Conservation (phyloP, 2,797 vertebrate species). For the Neoniphon sammara region DNA sequence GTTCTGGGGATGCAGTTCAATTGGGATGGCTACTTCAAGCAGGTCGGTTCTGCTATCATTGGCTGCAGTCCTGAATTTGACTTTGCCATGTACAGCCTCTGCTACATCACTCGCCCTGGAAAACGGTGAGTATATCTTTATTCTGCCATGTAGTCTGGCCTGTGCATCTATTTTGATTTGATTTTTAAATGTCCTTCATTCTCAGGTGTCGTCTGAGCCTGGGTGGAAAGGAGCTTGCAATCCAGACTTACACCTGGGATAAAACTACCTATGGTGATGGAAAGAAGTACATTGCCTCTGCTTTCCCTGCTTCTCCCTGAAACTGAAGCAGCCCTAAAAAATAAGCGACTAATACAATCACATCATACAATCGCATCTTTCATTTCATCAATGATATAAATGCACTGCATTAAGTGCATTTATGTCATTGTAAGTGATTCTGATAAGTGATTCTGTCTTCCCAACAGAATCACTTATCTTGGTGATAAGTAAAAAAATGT, state of each 20-base stretch:
- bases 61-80: constrained; percentile 97
- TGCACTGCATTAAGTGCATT: not conserved
- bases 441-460: no score
- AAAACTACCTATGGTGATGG: constrained; percentile 86
- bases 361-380: not conserved
- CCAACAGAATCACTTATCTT: not conserved
- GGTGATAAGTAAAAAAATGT: not conserved
- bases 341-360: constrained; percentile 4
- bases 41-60: constrained; percentile 91
- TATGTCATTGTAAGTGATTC: no score
- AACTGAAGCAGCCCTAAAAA: constrained; percentile 27
- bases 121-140: constrained; percentile 83
- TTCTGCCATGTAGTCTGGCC: not conserved
- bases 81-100: constrained; percentile 90
- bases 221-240: constrained; percentile 83
- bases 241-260: constrained; percentile 94
- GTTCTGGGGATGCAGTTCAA: constrained; percentile 93
- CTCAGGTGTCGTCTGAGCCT: constrained; percentile 90
- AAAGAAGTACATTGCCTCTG: constrained; percentile 90
- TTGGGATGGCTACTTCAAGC: constrained; percentile 93
- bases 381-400: constrained; percentile 13
- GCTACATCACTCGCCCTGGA: constrained; percentile 91
- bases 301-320: constrained; percentile 82
- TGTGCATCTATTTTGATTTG: constrained; percentile 17
- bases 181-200: constrained; percentile 4